phyloP scores from a whole-genome alignment of 2,888 invertebrate genomes.

The Sinelater perroti region DNA sequence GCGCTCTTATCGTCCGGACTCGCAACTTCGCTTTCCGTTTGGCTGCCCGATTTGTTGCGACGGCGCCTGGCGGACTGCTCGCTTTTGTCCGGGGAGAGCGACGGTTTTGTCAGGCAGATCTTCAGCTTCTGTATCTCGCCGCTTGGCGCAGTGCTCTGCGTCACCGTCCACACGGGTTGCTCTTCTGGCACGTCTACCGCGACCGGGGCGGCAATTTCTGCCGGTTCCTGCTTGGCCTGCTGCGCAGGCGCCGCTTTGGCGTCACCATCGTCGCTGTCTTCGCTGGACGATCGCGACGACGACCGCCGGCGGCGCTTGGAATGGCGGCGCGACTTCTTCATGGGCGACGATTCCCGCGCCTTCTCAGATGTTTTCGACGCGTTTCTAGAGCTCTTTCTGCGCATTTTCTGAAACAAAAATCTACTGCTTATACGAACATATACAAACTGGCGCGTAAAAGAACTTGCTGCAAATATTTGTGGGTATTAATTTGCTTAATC shows the following conservation, averaged over 20 bases:
- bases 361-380: slow-evolving; percentile 74
- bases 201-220: slow-evolving; percentile 31
- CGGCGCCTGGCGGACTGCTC: slow-evolving; percentile 64
- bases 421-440: too few relatives aligned
- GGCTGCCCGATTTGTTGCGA: slow-evolving; percentile 65
- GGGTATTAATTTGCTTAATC: too few relatives aligned
- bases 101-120: slow-evolving; percentile 69
- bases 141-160: slow-evolving; percentile 62
- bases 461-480: too few relatives aligned
- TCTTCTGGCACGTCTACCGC: slow-evolving; percentile 53
- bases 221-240: slow-evolving; percentile 22
- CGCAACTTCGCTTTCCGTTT: slow-evolving; percentile 63
- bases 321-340: slow-evolving; percentile 59
- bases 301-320: slow-evolving; percentile 61
- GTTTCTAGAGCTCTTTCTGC: slow-evolving; percentile 77
- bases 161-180: slow-evolving; percentile 66
- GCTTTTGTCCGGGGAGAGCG: slow-evolving; percentile 64
- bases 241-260: slow-evolving; percentile 36
- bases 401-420: too few relatives aligned
- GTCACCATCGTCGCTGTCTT: slow-evolving; percentile 47
- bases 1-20: slow-evolving; percentile 61
- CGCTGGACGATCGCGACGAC: slow-evolving; percentile 56
- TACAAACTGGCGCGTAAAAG: too few relatives aligned
- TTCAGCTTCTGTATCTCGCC: slow-evolving; percentile 73
- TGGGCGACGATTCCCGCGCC: slow-evolving; percentile 60